A percentile compares a stretch with the other conserved stretches of the same genome.
phyloP scores from a whole-genome alignment of 1,140 invertebrate species.

The Stegodyphus dumicola region DNA sequence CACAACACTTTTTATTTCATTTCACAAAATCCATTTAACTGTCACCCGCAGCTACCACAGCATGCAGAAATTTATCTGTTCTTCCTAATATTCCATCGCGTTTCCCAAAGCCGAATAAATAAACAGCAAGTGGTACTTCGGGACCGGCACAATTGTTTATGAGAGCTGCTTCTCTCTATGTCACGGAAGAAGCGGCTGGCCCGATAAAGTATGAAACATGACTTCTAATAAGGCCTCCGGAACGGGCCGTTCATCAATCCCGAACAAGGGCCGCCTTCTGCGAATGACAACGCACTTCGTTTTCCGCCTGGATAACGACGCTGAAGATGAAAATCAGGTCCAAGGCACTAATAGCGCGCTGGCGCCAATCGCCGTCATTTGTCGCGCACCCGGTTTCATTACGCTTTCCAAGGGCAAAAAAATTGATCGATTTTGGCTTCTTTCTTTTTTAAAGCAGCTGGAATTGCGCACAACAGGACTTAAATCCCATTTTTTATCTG shows the following conservation, averaged over 20 bases:
- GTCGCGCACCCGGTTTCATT: constrained; percentile 5
- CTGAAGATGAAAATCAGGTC: constrained; percentile 43
- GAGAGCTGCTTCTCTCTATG: too few species aligned
- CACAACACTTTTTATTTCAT: too few species aligned
- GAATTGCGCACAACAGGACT: too few species aligned
- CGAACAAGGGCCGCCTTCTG: constrained; percentile 31
- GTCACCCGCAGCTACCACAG: too few species aligned
- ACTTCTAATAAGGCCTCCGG: constrained; percentile 36
- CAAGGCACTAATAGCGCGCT: constrained; percentile 14
- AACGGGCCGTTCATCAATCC: constrained; percentile 35
- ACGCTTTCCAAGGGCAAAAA: neutral
- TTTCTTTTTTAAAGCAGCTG: too few species aligned
- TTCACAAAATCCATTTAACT: too few species aligned
- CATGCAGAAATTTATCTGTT: too few species aligned
- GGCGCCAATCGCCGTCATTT: constrained; percentile 27
- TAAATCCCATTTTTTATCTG: too few species aligned
- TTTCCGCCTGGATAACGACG: constrained; percentile 34
- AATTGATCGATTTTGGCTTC: constrained; percentile 30
- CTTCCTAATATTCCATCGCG: too few species aligned
- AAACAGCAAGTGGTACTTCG: too few species aligned
- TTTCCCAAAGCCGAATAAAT: too few species aligned
- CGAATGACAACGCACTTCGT: constrained; percentile 43
- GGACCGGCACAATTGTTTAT: too few species aligned
- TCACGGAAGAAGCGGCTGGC: neutral
- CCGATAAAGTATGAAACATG: constrained; percentile 51